These are phyloP conservation scores for Oenanthe oenanthe DNA, from an alignment of 2,113 vertebrate genomes.

Conservation along the genomic window DNA sequence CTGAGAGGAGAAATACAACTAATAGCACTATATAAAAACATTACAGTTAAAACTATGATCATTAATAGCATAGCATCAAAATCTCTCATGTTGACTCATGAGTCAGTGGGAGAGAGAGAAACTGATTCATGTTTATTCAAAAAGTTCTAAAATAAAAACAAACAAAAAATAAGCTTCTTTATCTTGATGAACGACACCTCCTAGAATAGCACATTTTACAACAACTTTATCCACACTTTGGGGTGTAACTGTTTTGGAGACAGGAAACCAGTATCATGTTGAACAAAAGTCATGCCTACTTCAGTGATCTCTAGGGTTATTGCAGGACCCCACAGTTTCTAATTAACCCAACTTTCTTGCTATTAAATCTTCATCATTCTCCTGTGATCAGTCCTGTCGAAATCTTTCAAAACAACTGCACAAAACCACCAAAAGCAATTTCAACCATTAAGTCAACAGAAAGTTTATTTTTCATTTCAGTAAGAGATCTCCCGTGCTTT, in stretches of 20 bases:
- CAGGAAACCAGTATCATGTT: neutral
- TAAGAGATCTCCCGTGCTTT: neutral
- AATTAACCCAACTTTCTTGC: neutral
- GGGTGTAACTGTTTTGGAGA: neutral
- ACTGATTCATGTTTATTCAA: neutral
- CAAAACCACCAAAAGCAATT: neutral
- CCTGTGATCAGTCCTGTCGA: neutral
- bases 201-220: neutral
- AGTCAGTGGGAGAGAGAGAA: neutral
- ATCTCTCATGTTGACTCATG: neutral
- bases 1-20: neutral
- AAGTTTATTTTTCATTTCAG: neutral
- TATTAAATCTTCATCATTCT: neutral
- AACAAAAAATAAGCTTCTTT: neutral
- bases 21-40: neutral
- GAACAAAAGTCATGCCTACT: neutral
- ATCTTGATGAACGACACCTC: neutral
- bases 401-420: neutral
- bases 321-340: neutral
- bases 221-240: neutral
- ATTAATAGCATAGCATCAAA: neutral
- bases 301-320: neutral
- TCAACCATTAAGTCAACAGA: neutral
- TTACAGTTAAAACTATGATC: neutral
- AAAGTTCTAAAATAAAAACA: neutral